Conservation (phyloP, 2,888 invertebrate species). For the Diplazon laetatorius region DNA sequence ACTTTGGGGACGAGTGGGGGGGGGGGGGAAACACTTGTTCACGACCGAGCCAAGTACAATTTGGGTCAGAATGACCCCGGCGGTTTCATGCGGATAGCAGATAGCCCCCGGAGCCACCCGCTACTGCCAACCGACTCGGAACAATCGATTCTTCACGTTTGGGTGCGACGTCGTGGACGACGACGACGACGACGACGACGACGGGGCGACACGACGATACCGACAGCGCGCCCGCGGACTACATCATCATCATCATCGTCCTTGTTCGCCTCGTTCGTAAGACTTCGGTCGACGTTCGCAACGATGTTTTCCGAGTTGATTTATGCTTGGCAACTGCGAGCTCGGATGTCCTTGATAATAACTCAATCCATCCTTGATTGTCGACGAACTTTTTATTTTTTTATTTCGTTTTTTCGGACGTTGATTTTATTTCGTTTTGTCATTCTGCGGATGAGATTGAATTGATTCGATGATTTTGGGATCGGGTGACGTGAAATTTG, state of each 20-base stretch:
- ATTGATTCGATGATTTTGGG: no score
- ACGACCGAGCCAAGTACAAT: conserved; percentile 63
- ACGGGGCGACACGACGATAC: background rate
- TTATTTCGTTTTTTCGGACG: no score
- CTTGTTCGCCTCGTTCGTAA: background rate
- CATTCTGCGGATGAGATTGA: no score
- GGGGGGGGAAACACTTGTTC: conserved; percentile 48
- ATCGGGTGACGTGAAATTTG: no score
- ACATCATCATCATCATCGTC: background rate
- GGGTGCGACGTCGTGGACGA: conserved; percentile 58
- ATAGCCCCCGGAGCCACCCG: conserved; percentile 4
- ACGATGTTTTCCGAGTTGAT: conserved; percentile 3
- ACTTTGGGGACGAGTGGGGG: conserved; percentile 63
- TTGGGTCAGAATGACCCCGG: conserved; percentile 66
- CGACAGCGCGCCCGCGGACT: background rate
- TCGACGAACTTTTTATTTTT: no score
- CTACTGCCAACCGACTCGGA: conserved; percentile 39
- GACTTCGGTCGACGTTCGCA: background rate
- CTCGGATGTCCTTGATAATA: conserved; percentile 7
- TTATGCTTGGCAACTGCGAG: conserved; percentile 42
- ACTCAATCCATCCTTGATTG: background rate
- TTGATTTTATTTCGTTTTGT: no score
- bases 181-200: conserved; percentile 5
- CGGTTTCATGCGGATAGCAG: conserved; percentile 35
- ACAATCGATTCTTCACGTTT: conserved; percentile 57